phyloP scores from a whole-genome alignment of 2,888 invertebrate species.

The Amiota mariae region DNA sequence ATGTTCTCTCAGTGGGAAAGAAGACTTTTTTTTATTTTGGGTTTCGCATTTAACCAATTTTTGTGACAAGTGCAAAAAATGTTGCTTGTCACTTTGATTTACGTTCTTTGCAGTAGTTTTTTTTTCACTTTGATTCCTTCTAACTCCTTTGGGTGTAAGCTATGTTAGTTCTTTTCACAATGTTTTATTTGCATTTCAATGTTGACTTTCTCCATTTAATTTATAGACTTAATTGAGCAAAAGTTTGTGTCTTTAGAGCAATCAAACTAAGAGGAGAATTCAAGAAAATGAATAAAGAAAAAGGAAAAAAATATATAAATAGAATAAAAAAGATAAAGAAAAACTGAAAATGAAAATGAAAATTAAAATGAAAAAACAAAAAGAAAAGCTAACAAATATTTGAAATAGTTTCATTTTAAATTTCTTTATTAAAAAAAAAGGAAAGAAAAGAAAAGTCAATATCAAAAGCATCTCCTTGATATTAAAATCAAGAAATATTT shows the following conservation, averaged over 20 bases:
- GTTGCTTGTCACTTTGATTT: conserved; percentile 62
- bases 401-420: neutral
- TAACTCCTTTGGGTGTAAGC: conserved; percentile 10
- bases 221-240: conserved; percentile 56
- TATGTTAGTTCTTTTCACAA: conserved; percentile 32
- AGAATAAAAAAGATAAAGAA: too few species aligned
- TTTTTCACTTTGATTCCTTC: neutral
- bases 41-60: too few species aligned
- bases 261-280: conserved; percentile 26
- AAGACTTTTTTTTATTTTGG: too few species aligned
- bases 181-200: conserved; percentile 52
- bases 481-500: conserved; percentile 48
- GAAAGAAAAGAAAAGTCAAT: neutral
- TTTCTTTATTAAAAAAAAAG: neutral
- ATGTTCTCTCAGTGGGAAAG: too few species aligned
- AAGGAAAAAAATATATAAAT: too few species aligned
- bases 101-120: conserved; percentile 49
- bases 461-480: conserved; percentile 51
- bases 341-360: too few species aligned
- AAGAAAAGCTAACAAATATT: neutral
- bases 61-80: conserved; percentile 36
- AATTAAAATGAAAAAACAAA: neutral
- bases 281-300: neutral
- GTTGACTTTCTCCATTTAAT: conserved; percentile 49
- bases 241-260: conserved; percentile 43